Base-by-base conservation (phyloP, 2,888 invertebrate genomes). In the Scaptodrosophila latifasciaeformis region DNA sequence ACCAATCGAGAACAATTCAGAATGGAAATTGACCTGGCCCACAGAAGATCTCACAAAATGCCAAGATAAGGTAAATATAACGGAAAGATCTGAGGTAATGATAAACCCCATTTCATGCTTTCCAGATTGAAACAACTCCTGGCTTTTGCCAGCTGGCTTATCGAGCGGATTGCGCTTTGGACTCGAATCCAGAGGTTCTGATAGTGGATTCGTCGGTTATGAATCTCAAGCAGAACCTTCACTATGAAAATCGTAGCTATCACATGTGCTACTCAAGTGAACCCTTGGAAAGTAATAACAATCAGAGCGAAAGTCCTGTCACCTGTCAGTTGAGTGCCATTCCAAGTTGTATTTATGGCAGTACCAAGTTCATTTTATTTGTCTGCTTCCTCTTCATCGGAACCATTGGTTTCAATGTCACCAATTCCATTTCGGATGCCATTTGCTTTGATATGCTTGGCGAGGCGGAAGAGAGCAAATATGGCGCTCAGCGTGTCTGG, bases 381-480 rank as follows among this genome's bases (percentile, higher is more conserved):
- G 90, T 94, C 0, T 63, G 91, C 1, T 84, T 93, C 17, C 90
- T 93, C 88, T 91, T 92, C 37, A 62, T 92, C 1, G 94, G 94
- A 21, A 92, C 91, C 1, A 92, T 94, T 54, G 92, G 92, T 2
- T 95, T 92, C 80, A 95, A 94, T 83, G 95, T 96, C 0, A 90
- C 92, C 27, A 93, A 96, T 76, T 94, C 93, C 42, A 92, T 96
- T 31, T 93, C 94, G 31, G 97, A 97, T 85, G 95, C 96, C 0
- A 92, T 96, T 24, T 95, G 96, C 83, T 96, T 96, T 80, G 94
- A 96, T 85, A 90, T 95, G 18, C 88, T 97, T 31, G 94, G 93
- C 10, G 89, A 91, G 2, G 89, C 91, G 0, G 88, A 90, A 10
- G 90, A 92, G 49, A 89, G 90, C 66, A 89, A 89, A 53, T 95